phyloP scores from a whole-genome alignment of 2,888 invertebrate species.

The Dorcus parallelipipedus region DNA sequence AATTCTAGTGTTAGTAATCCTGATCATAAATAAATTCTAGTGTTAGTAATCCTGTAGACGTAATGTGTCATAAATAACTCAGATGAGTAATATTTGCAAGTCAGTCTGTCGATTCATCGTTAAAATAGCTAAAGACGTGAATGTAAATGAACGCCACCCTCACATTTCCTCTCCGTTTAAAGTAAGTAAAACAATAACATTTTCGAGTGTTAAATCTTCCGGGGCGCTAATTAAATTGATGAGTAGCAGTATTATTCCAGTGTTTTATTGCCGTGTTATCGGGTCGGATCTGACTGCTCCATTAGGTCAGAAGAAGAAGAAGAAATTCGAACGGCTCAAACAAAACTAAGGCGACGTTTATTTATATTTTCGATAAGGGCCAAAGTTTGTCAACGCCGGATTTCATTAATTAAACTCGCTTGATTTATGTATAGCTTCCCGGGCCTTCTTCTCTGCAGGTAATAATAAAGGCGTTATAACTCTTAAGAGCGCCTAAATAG shows the following conservation, averaged over 20 bases:
- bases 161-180: no score
- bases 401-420: constrained; percentile 25
- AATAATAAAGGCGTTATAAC: constrained; percentile 10
- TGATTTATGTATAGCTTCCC: constrained; percentile 14
- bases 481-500: constrained; percentile 3
- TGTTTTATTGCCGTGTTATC: constrained; percentile 12
- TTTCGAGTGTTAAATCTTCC: no score
- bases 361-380: constrained; percentile 24
- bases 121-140: no score
- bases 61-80: no score
- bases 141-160: no score
- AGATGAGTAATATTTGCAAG: no score
- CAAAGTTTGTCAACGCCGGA: constrained; percentile 21
- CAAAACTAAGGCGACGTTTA: constrained; percentile 11
- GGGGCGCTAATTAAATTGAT: no score
- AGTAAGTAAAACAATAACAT: no score
- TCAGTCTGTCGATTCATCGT: no score
- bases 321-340: constrained; percentile 4
- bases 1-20: no score
- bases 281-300: constrained; percentile 3
- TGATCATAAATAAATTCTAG: no score
- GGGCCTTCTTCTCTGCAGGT: constrained; percentile 1
- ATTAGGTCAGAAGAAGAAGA: constrained; percentile 2
- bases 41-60: no score
- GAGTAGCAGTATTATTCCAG: not conserved